These are phyloP conservation scores for Sebastes iracundus DNA, from an alignment of 2,797 vertebrate species.

Conservation along the genomic window DNA sequence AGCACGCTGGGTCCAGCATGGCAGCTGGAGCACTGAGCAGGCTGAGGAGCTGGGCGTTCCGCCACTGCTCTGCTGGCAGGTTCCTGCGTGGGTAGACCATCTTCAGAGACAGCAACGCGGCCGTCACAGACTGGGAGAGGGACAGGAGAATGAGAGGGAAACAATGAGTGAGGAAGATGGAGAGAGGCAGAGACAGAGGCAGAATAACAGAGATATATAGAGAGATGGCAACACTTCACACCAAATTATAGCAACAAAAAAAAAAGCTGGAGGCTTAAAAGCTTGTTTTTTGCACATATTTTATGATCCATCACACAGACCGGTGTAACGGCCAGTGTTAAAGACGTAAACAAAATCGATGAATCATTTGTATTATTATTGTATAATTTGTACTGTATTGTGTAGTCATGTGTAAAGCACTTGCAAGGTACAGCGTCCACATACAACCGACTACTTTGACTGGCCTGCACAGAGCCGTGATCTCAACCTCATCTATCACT, in stretches of 20 bases:
- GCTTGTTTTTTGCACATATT: background rate
- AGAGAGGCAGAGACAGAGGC: background rate
- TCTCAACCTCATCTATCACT: background rate
- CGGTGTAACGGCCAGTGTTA: background rate
- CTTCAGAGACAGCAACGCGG: conserved; percentile 88
- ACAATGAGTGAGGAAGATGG: background rate
- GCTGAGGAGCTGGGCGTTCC: conserved; percentile 90
- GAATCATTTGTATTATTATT: background rate
- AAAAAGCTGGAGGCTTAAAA: background rate
- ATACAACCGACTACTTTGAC: background rate
- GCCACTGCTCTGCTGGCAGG: conserved; percentile 91
- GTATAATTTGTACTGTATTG: background rate
- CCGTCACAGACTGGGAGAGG: conserved; percentile 86
- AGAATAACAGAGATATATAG: background rate
- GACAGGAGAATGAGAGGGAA: background rate
- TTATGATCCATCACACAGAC: background rate
- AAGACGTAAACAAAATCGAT: background rate
- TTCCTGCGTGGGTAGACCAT: conserved; percentile 89
- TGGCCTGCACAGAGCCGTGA: background rate
- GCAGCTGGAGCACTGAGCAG: conserved; percentile 82
- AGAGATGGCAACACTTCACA: background rate
- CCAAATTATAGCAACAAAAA: background rate
- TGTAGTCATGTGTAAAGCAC: background rate
- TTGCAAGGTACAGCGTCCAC: background rate
- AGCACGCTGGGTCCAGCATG: conserved; percentile 88